phyloP scores from a whole-genome alignment of 2,113 vertebrate genomes.

The Myrmophylax atrothorax region DNA sequence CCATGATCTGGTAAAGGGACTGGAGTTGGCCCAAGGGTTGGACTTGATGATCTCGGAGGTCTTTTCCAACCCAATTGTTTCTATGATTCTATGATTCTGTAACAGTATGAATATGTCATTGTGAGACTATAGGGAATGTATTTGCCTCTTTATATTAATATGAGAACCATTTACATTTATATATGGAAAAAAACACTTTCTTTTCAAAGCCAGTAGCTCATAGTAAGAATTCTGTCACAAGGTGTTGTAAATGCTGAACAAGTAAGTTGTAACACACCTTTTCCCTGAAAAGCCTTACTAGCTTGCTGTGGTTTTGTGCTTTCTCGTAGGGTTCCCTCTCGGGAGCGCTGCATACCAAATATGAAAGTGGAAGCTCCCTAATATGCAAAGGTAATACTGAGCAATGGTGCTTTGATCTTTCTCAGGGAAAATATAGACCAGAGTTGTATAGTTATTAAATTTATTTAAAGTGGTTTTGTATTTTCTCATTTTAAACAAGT shows the following conservation, averaged over 20 bases:
- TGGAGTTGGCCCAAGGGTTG: no score
- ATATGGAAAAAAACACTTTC: rapidly evolving
- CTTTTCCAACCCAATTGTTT: no score
- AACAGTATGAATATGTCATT: background rate
- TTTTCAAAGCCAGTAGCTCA: background rate
- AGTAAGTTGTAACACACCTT: background rate
- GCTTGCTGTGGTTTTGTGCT: background rate
- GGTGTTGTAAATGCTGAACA: background rate
- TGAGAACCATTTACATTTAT: background rate
- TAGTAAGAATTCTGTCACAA: background rate
- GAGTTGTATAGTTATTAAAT: background rate
- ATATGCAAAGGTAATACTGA: conserved; percentile 60
- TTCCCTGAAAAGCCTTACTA: background rate
- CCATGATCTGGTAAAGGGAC: no score
- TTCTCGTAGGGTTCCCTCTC: conserved; percentile 56
- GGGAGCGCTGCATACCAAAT: background rate
- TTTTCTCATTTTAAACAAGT: background rate
- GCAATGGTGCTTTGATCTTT: background rate
- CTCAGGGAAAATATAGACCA: background rate
- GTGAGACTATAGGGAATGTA: background rate
- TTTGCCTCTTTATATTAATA: background rate
- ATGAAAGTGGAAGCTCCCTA: background rate
- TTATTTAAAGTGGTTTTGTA: background rate
- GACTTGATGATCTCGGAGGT: no score
- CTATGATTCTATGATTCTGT: no score